Conservation (phyloP, 2,888 invertebrate genomes). For the Entomobrya proxima region DNA sequence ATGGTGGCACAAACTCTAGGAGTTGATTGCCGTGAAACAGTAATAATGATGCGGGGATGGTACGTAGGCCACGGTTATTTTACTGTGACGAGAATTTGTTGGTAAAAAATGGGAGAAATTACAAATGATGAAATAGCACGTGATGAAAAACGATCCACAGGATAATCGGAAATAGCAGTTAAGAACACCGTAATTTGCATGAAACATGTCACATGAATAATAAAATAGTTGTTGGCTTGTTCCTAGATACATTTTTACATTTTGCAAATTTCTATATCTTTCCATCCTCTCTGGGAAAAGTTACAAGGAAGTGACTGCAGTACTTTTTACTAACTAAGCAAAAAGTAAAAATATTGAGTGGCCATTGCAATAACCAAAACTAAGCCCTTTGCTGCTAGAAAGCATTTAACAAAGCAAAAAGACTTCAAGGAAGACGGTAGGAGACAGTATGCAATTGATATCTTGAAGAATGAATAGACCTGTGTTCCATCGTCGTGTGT, state of each 20-base stretch:
- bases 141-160: slow-evolving; percentile 66
- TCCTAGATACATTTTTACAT: neutral
- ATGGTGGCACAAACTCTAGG: slow-evolving; percentile 14
- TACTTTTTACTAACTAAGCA: neutral
- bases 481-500: slow-evolving; percentile 21
- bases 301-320: neutral
- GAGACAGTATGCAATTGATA: neutral
- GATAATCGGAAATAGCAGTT: slow-evolving; percentile 67
- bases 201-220: slow-evolving; percentile 65
- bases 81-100: neutral
- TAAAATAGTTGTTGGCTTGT: slow-evolving; percentile 39
- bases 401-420: neutral
- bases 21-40: slow-evolving; percentile 30
- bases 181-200: slow-evolving; percentile 68
- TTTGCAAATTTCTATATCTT: neutral
- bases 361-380: slow-evolving; percentile 8
- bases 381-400: neutral
- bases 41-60: slow-evolving; percentile 2
- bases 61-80: neutral
- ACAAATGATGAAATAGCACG: slow-evolving; percentile 50
- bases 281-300: neutral
- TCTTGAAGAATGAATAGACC: neutral
- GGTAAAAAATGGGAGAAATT: slow-evolving; percentile 10
- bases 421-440: neutral
- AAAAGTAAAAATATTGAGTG: slow-evolving; percentile 4